Percentiles rank a stretch among this genome's conserved stretches.
Conservation (phyloP, 1,140 invertebrate genomes). For the Samia ricini region DNA sequence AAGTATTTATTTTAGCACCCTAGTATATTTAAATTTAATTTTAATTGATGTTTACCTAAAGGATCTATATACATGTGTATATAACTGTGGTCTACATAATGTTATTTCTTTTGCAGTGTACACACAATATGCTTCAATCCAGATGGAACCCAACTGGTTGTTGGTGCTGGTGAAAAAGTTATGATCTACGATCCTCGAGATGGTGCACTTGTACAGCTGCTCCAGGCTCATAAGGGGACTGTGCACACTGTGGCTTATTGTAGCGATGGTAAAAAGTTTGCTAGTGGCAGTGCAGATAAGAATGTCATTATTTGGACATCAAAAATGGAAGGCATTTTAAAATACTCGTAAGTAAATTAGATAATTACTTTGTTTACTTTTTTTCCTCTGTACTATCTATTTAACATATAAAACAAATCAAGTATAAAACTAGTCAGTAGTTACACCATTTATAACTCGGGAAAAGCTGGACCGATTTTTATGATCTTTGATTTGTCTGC, state of each 20-base stretch:
- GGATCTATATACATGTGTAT: no score
- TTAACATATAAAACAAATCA: no score
- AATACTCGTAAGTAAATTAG: constrained; percentile 91
- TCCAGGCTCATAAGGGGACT: constrained; percentile 97
- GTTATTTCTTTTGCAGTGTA: constrained; percentile 81
- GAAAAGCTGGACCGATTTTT: no score
- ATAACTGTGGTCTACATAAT: background rate
- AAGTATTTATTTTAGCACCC: background rate
- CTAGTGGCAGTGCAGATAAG: constrained; percentile 97
- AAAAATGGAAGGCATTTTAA: constrained; percentile 96
- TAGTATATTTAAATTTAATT: background rate
- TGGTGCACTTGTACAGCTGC: constrained; percentile 92
- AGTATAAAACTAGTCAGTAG: no score
- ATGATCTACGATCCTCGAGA: constrained; percentile 96
- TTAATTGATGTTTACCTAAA: no score
- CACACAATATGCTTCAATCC: constrained; percentile 97
- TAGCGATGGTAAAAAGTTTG: constrained; percentile 97
- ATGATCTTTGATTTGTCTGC: no score
- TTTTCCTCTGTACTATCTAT: no score
- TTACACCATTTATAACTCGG: no score
- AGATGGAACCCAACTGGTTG: constrained; percentile 95
- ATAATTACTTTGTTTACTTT: background rate
- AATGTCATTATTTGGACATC: constrained; percentile 99
- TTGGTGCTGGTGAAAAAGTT: constrained; percentile 94
- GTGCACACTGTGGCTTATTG: constrained; percentile 97